Evolutionary conservation across 1,140 invertebrate species (phyloP).

Genomic region (Archivesica marissinica): DNA sequence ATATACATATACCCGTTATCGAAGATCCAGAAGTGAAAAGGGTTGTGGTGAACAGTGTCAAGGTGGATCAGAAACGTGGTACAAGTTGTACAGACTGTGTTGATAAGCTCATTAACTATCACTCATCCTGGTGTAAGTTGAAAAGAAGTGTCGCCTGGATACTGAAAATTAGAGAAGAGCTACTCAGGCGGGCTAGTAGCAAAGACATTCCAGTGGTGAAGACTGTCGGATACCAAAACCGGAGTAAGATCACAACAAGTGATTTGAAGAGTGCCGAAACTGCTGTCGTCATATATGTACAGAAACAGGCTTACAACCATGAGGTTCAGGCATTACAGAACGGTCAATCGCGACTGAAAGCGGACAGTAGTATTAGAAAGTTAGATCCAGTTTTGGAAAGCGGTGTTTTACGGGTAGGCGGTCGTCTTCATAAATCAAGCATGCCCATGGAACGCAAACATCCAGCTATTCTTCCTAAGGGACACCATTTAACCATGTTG

Average conservation of each 20-base stretch:
- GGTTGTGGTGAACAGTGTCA: not conserved
- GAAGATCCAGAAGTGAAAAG: not conserved
- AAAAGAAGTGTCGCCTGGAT: not conserved
- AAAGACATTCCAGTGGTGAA: not conserved
- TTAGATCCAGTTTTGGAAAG: not conserved
- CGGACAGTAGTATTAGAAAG: not conserved
- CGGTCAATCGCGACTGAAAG: not conserved
- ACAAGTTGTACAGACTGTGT: no score
- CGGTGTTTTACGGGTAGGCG: slow-evolving; percentile 64
- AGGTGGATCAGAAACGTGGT: not conserved
- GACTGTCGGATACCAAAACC: not conserved
- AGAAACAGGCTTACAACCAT: not conserved
- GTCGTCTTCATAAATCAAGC: slow-evolving; percentile 36
- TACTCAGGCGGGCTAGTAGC: not conserved
- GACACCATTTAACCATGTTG: slow-evolving; percentile 45
- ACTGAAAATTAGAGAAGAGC: not conserved
- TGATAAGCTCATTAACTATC: no score
- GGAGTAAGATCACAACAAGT: not conserved
- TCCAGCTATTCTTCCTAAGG: slow-evolving; percentile 63
- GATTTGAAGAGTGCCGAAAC: not conserved
- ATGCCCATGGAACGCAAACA: slow-evolving; percentile 33
- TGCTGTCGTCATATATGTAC: not conserved
- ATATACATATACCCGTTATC: not conserved
- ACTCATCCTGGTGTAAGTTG: not conserved
- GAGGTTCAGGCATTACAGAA: not conserved